Conservation (phyloP, 2,888 invertebrate species). For the Drosophila suboccidentalis region DNA sequence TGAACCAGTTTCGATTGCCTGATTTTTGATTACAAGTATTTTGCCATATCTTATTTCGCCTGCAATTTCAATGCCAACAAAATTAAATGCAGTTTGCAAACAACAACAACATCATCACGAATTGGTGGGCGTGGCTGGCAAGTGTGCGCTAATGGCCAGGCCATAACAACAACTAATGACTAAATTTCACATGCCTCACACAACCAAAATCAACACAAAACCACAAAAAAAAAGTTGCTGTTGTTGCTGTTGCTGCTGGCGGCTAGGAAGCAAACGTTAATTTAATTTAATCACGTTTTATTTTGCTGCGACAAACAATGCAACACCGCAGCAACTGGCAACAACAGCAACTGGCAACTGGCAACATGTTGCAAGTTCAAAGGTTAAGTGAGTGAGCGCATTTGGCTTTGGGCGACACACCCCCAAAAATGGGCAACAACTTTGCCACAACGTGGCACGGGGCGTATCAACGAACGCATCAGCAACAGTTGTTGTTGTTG, state of each 20-base stretch:
- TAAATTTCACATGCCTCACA: constrained; percentile 71
- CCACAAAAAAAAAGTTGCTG: constrained; percentile 22
- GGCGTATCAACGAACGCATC: constrained; percentile 75
- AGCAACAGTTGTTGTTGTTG: constrained; percentile 60
- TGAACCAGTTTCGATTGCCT: constrained; percentile 47
- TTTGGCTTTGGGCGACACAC: constrained; percentile 77
- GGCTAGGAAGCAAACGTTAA: constrained; percentile 76
- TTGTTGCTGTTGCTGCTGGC: constrained; percentile 37
- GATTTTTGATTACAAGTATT: constrained; percentile 39
- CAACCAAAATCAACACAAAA: constrained; percentile 17
- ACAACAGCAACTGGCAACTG: constrained; percentile 1
- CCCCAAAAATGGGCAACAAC: constrained; percentile 63
- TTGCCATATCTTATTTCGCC: constrained; percentile 34
- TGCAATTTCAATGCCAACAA: constrained; percentile 61
- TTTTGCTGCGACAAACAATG: constrained; percentile 69
- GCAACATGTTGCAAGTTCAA: constrained; percentile 70
- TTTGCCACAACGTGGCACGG: constrained; percentile 57
- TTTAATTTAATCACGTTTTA: constrained; percentile 80
- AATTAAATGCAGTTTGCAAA: constrained; percentile 44
- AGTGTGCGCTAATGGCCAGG: constrained; percentile 67
- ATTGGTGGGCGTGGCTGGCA: constrained; percentile 69
- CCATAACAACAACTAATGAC: constrained; percentile 79
- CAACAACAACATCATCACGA: constrained; percentile 47
- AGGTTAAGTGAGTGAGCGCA: constrained; percentile 80
- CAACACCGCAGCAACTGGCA: constrained; percentile 27